phyloP scores from a whole-genome alignment of 2,113 vertebrate genomes.

The Platichthys flesus region DNA sequence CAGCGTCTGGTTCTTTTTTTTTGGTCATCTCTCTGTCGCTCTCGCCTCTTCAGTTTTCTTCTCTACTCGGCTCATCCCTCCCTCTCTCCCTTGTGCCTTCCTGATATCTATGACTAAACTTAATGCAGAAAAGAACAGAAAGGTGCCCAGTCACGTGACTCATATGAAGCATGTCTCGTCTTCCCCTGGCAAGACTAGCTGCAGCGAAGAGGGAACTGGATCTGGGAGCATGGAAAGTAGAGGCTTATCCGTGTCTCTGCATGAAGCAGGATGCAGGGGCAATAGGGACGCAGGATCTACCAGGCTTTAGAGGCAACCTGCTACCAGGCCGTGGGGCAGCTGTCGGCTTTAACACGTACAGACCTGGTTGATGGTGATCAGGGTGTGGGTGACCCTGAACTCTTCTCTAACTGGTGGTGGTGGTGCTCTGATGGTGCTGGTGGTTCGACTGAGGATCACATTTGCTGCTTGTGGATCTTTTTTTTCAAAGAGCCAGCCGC shows the following conservation, averaged over 20 bases:
- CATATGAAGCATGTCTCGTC: constrained; percentile 37
- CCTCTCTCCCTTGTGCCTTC: constrained; percentile 13
- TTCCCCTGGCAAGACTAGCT: background rate
- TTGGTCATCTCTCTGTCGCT: constrained; percentile 9
- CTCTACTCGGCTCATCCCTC: constrained; percentile 6
- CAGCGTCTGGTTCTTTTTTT: constrained; percentile 56
- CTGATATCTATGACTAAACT: constrained; percentile 25
- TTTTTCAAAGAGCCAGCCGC: constrained; percentile 62
- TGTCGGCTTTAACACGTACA: constrained; percentile 20
- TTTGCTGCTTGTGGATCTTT: constrained; percentile 42
- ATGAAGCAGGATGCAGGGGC: constrained; percentile 41
- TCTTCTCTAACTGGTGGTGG: constrained; percentile 6
- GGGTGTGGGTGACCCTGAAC: constrained; percentile 12
- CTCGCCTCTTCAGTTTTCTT: constrained; percentile 23
- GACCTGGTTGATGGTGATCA: constrained; percentile 24
- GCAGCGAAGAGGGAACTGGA: background rate
- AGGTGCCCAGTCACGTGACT: constrained; percentile 37
- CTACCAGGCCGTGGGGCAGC: constrained; percentile 15
- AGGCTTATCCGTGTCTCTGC: constrained; percentile 11
- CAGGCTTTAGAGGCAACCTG: constrained; percentile 34
- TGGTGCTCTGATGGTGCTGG: constrained; percentile 1
- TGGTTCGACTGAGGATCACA: constrained; percentile 48
- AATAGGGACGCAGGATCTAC: constrained; percentile 18
- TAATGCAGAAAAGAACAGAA: too few relatives aligned
- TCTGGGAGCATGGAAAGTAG: background rate